Percentiles rank a stretch among this genome's conserved stretches.
Conservation (phyloP, 1,140 invertebrate genomes). For the Sesamia nonagrioides region DNA sequence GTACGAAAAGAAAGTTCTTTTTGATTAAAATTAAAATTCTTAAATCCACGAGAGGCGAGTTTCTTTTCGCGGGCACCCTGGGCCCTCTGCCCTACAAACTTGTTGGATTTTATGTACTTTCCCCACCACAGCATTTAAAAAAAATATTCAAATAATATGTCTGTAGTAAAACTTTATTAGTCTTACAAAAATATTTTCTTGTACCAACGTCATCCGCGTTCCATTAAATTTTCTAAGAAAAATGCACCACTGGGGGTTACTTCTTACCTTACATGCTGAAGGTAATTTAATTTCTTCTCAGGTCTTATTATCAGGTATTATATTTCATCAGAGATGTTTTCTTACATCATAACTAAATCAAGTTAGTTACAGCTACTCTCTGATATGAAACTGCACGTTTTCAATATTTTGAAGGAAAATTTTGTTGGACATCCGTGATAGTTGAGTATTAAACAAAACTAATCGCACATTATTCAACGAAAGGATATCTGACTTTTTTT, state of each 20-base stretch:
- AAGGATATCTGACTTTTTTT: not conserved
- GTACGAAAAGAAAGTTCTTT: too few species aligned
- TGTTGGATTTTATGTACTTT: too few species aligned
- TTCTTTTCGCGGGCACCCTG: too few species aligned
- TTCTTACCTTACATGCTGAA: constrained; percentile 32
- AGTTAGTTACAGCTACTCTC: not conserved
- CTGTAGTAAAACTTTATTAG: constrained; percentile 11
- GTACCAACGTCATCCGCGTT: constrained; percentile 38
- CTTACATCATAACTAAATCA: not conserved
- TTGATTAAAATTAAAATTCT: too few species aligned
- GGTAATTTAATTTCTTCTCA: constrained; percentile 33
- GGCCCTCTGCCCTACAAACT: too few species aligned
- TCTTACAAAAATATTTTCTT: constrained; percentile 36
- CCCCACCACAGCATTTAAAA: not conserved
- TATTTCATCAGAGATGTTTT: constrained; percentile 21
- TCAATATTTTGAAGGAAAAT: not conserved
- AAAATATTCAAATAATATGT: not conserved
- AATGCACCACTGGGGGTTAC: constrained; percentile 26
- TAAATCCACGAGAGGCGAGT: too few species aligned
- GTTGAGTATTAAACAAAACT: not conserved
- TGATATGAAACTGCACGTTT: not conserved
- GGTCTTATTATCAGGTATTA: too few species aligned
- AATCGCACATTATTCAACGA: not conserved
- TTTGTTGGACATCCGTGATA: not conserved
- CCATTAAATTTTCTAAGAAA: constrained; percentile 46